Conservation (phyloP, 2,113 vertebrate species). For the Gobio gobio region DNA sequence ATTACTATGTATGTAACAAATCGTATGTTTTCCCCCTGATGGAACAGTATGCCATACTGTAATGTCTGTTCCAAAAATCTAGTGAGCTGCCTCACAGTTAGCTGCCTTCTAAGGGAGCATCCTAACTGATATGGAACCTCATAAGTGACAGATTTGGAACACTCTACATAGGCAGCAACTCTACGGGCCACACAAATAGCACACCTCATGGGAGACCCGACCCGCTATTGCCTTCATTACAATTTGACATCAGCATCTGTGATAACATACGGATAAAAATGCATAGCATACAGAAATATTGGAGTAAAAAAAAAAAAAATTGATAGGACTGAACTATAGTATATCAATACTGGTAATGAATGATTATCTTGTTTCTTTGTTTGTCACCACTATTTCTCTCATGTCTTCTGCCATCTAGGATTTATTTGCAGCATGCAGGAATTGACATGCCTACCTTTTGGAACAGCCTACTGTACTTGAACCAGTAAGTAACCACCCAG, state of each 20-base stretch:
- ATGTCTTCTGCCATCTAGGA: not conserved
- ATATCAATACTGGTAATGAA: not conserved
- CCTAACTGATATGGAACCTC: not conserved
- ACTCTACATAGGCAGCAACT: not conserved
- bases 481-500: not conserved
- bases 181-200: conserved; percentile 9
- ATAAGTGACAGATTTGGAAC: not conserved
- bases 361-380: not conserved
- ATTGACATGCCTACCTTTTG: not conserved
- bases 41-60: not conserved
- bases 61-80: not conserved
- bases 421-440: not conserved
- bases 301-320: not conserved
- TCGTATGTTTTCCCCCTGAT: not conserved
- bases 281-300: not conserved
- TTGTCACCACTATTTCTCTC: not conserved
- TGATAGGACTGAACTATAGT: not conserved
- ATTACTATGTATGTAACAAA: not conserved
- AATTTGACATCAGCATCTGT: not conserved
- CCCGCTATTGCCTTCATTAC: not conserved
- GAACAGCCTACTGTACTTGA: not conserved
- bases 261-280: not conserved
- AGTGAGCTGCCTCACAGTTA: not conserved
- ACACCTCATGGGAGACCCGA: not conserved
- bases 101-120: not conserved